Conservation (phyloP, 2,797 vertebrate species). For the Anomalospiza imberbis region DNA sequence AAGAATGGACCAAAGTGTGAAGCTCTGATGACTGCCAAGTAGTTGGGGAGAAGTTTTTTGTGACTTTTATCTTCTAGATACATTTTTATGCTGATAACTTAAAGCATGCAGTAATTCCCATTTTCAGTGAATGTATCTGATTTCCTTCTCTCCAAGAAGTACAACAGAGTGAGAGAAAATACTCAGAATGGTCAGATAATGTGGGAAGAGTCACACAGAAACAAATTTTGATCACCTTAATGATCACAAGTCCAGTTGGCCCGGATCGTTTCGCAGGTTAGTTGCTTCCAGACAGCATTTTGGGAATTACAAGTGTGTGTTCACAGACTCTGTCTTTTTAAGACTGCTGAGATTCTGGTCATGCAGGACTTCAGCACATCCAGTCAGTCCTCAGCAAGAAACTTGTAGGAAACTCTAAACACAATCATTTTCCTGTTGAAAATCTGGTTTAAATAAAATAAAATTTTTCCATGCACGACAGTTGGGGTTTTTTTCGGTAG, state of each 20-base stretch:
- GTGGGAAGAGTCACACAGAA: background rate
- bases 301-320: background rate
- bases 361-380: background rate
- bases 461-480: background rate
- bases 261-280: background rate
- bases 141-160: background rate
- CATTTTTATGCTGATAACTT: background rate
- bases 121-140: background rate
- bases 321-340: background rate
- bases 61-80: background rate
- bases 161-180: background rate
- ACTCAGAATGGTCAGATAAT: background rate
- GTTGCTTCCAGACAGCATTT: background rate
- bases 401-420: background rate
- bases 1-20: background rate
- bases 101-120: background rate
- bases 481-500: background rate
- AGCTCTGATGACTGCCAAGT: background rate
- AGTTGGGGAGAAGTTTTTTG: background rate
- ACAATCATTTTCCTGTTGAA: background rate
- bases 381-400: background rate
- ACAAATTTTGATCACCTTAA: background rate
- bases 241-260: background rate
- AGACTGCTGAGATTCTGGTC: background rate
- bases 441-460: slow-evolving; percentile 48